Evolutionary conservation across 2,113 vertebrate species (phyloP).

Genomic region (Semicossyphus pulcher): DNA sequence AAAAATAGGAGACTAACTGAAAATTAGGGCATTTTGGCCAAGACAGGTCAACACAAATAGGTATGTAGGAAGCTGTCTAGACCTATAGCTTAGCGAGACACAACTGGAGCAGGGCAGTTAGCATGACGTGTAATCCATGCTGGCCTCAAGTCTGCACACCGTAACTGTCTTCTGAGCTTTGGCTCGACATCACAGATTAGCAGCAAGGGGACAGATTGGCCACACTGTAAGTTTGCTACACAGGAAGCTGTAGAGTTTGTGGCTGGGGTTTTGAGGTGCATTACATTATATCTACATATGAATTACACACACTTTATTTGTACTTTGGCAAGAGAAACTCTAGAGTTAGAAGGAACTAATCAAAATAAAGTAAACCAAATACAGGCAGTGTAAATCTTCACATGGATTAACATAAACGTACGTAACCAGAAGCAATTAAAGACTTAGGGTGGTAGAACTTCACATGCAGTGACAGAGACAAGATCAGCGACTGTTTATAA

Average conservation of each 20-base stretch:
- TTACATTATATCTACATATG: not conserved
- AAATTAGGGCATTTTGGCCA: not conserved
- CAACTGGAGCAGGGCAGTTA: constrained; percentile 53
- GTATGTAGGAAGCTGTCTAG: constrained; percentile 39
- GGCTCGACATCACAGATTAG: constrained; percentile 70
- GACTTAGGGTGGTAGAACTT: not conserved
- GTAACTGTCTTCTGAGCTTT: constrained; percentile 54
- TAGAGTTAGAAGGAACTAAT: not conserved
- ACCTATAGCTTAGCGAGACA: constrained; percentile 11
- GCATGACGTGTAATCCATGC: constrained; percentile 58
- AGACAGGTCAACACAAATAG: constrained; percentile 15
- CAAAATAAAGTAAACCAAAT: not conserved
- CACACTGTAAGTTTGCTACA: constrained; percentile 19
- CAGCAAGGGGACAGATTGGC: constrained; percentile 57
- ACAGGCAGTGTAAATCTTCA: not conserved
- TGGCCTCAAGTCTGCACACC: constrained; percentile 16
- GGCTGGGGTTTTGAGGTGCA: not conserved
- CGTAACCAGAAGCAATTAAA: not conserved
- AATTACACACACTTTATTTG: not conserved
- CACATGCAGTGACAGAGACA: not conserved
- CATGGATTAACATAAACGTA: not conserved
- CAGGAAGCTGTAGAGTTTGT: not conserved
- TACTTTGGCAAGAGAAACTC: not conserved
- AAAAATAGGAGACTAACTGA: not conserved
- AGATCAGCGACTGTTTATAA: not conserved